These are phyloP conservation scores for Ictalurus punctatus DNA, from an alignment of 2,113 vertebrate genomes.

Conservation along the genomic window DNA sequence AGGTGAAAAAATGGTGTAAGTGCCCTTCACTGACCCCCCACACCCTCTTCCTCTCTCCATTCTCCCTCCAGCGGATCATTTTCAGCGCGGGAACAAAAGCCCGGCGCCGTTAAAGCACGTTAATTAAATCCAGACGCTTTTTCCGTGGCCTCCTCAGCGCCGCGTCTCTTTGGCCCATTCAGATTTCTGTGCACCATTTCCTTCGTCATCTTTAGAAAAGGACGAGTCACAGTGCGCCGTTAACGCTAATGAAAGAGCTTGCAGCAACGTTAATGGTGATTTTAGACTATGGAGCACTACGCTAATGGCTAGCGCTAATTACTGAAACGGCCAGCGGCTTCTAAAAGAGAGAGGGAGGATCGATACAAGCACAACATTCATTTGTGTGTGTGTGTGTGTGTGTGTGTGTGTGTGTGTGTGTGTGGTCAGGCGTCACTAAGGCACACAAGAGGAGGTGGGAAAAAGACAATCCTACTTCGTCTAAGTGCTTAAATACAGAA, in stretches of 20 bases:
- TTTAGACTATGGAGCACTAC: conserved; percentile 72
- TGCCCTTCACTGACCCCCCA: conserved; percentile 30
- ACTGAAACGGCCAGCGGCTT: conserved; percentile 72
- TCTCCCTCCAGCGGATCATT: conserved; percentile 67
- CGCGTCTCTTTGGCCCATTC: conserved; percentile 66
- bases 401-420: conserved; percentile 41
- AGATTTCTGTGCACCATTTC: conserved; percentile 69
- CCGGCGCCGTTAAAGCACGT: conserved; percentile 60
- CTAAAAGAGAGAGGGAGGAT: conserved; percentile 73
- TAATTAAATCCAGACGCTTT: conserved; percentile 71
- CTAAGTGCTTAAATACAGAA: neutral
- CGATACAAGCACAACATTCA: conserved; percentile 67
- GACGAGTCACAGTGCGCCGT: conserved; percentile 69
- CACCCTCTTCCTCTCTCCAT: conserved; percentile 47
- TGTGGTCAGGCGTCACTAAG: neutral
- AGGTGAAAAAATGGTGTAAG: conserved; percentile 31
- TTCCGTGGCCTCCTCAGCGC: conserved; percentile 72
- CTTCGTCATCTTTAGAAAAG: conserved; percentile 71
- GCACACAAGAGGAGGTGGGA: neutral
- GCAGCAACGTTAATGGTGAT: conserved; percentile 76
- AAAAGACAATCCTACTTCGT: neutral
- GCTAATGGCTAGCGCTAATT: conserved; percentile 81
- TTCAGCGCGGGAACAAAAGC: conserved; percentile 65
- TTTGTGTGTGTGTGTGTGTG: conserved; percentile 18
- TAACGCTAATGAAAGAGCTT: conserved; percentile 70